These are phyloP conservation scores for Neomorphus geoffroyi DNA, from an alignment of 2,797 vertebrate species.

Conservation along the genomic window DNA sequence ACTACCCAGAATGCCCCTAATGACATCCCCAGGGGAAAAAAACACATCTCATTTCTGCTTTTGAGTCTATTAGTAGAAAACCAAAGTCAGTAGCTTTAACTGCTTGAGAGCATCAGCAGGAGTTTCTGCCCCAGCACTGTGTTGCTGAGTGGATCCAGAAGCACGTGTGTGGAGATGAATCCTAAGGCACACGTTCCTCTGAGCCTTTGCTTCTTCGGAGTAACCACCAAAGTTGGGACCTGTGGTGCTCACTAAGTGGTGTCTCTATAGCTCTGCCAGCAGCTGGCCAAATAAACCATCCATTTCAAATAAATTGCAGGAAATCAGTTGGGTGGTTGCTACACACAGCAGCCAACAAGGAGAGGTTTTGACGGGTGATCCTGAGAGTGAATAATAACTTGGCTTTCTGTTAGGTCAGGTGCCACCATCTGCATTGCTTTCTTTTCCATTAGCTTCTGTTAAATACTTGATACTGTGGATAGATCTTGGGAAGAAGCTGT, in stretches of 20 bases:
- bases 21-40: no score
- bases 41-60: not conserved
- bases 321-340: not conserved
- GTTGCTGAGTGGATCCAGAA: fast-evolving
- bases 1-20: not conserved
- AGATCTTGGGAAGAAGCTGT: not conserved
- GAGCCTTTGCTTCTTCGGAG: not conserved
- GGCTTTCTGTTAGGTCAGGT: not conserved
- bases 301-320: fast-evolving
- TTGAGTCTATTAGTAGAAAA: not conserved
- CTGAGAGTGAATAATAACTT: not conserved
- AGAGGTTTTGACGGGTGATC: not conserved
- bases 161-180: fast-evolving
- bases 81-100: not conserved
- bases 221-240: not conserved
- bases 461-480: not conserved
- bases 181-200: fast-evolving
- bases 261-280: fast-evolving
- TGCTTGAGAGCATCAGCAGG: not conserved
- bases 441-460: not conserved
- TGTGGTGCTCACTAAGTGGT: not conserved
- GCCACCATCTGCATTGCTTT: not conserved
- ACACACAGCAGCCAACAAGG: fast-evolving
- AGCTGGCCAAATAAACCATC: fast-evolving
- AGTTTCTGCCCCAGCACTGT: not conserved